These are phyloP conservation scores for Zaprionus lineosus DNA, from an alignment of 2,888 invertebrate genomes.

Conservation along the genomic window DNA sequence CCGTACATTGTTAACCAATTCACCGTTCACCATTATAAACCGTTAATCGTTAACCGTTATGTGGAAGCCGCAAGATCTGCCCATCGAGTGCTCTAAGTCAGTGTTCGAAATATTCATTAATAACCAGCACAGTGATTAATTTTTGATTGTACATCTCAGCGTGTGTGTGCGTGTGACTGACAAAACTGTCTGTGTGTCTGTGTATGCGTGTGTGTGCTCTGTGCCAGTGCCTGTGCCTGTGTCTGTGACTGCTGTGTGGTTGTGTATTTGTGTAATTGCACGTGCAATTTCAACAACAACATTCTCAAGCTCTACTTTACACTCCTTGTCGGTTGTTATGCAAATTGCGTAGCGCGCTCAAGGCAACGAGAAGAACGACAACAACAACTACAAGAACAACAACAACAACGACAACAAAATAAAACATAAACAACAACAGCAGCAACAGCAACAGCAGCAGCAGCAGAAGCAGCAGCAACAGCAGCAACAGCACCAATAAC, in stretches of 20 bases:
- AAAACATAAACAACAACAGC: too few species aligned
- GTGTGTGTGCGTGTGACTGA: neutral
- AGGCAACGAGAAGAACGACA: slow-evolving; percentile 34
- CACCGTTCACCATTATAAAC: too few species aligned
- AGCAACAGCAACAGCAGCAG: too few species aligned
- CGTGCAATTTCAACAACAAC: slow-evolving; percentile 54
- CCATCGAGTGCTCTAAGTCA: slow-evolving; percentile 45
- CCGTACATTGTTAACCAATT: too few species aligned
- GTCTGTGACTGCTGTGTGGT: too few species aligned
- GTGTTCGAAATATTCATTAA: slow-evolving; percentile 30
- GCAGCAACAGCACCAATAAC: slow-evolving; percentile 43
- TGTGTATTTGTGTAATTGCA: slow-evolving; percentile 42
- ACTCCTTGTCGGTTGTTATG: slow-evolving; percentile 61
- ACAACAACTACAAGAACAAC: slow-evolving; percentile 31
- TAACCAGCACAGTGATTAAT: slow-evolving; percentile 52
- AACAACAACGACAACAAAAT: slow-evolving; percentile 43
- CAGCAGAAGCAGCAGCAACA: too few species aligned
- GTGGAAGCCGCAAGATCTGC: slow-evolving; percentile 21
- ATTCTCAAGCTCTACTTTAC: slow-evolving; percentile 32
- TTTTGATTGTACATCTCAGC: slow-evolving; percentile 36
- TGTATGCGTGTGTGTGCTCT: slow-evolving; percentile 10
- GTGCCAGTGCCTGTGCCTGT: slow-evolving; percentile 7
- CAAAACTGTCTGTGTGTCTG: neutral
- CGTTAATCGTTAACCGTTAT: slow-evolving; percentile 21
- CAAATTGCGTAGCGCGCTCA: slow-evolving; percentile 59